Evolutionary conservation across 2,888 invertebrate species (phyloP).

Genomic region (Lapara coniferarum): DNA sequence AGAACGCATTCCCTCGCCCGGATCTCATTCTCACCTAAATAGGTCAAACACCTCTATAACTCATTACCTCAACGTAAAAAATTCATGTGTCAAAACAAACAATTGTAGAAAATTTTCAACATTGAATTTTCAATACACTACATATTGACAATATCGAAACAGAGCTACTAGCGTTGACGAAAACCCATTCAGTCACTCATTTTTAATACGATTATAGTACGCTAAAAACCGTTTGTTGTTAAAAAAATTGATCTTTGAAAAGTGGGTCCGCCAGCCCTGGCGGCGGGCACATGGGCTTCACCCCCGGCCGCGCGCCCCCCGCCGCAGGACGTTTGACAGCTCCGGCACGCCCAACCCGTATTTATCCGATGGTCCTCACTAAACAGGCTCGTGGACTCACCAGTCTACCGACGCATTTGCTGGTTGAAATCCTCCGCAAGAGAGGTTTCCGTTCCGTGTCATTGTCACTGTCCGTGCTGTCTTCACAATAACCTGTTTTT

Average conservation of each 20-base stretch:
- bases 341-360: conserved; percentile 66
- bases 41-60: conserved; percentile 54
- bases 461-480: conserved; percentile 90
- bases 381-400: conserved; percentile 68
- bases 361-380: conserved; percentile 21
- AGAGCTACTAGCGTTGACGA: neutral
- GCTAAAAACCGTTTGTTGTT: conserved; percentile 28
- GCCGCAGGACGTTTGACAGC: conserved; percentile 52
- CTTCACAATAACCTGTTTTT: conserved; percentile 68
- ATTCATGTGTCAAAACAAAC: conserved; percentile 30
- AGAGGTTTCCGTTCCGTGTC: conserved; percentile 91
- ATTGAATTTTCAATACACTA: conserved; percentile 7
- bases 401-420: conserved; percentile 91
- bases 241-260: conserved; percentile 58
- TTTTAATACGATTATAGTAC: conserved; percentile 25
- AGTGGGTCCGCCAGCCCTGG: conserved; percentile 53
- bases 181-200: neutral
- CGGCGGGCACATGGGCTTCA: conserved; percentile 64
- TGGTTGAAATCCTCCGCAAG: conserved; percentile 91
- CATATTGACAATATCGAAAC: neutral
- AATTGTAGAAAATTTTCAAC: conserved; percentile 15
- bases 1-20: conserved; percentile 43
- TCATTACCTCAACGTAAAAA: conserved; percentile 53
- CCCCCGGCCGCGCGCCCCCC: conserved; percentile 49
- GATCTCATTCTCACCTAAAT: conserved; percentile 49